Evolutionary conservation across 2,797 vertebrate genomes (phyloP), one percentile per base, ranked within the genome.

Genomic region (Pseudochromis fuscus): DNA sequence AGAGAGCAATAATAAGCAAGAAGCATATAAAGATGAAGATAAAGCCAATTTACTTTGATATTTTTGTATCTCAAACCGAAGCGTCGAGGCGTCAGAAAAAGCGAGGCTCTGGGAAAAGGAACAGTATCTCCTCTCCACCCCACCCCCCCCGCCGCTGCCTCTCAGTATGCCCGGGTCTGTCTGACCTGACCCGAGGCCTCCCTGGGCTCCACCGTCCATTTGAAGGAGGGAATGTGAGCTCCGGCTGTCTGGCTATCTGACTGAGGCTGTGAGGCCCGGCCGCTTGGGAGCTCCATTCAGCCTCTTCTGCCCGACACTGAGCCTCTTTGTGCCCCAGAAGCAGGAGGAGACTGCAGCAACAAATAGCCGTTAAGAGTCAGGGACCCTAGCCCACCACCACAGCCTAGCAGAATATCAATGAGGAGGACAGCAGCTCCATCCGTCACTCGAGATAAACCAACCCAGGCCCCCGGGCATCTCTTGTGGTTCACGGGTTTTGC

Each of bases 291-390:
- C 87, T 88, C 88, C 87, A 91, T 91, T 92, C 87, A 92, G 87
- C 80, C 88, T 89, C 86, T 68, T 88, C 86, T 89, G 83, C 75
- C 83, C 78, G 78, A 94, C 93, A 94, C 91, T 94, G 91, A 88
- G 85, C 80, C 75, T 92, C 93, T 94, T 94, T 94, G 94, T 94
- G 89, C 87, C 82, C 85, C 53, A 61, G 81, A 77, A 83, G 85
- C 89, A 82, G 87, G 90, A 90, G 87, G 89, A 92, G 89, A 91
- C 88, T 81, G 62, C 67, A 8, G 87, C 88, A 89, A 93, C 93
- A 93, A 94, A 93, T 91, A 89, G 83, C 90, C 83, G 85, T 90
- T 94, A 91, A 90, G 89, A 93, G 90, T 91, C 88, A 81, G 86
- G 61, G 81, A 77, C 81, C n/a, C 77, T 49, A 72, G 75, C 77